Percentiles rank a stretch among this genome's conserved stretches.
Conservation (phyloP, 64 coral and sea anemone species). For the Porites lutea region DNA sequence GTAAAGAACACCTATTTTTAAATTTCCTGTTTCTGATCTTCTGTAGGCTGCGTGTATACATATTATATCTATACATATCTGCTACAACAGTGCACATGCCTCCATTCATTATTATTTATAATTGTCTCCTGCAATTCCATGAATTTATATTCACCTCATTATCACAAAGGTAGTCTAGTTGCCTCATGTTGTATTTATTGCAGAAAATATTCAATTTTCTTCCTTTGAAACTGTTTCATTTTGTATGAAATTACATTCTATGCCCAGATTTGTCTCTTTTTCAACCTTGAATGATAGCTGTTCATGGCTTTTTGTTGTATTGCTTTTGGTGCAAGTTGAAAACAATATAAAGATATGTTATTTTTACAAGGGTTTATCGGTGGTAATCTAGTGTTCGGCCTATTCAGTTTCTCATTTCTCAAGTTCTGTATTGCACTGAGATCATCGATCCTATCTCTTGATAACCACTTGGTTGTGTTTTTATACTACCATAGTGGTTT, state of each 20-base stretch:
- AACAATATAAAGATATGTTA: background rate
- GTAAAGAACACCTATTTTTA: background rate
- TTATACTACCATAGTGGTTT: background rate
- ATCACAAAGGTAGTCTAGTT: background rate
- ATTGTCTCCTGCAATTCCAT: constrained; percentile 2
- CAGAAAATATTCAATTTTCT: background rate
- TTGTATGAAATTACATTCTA: background rate
- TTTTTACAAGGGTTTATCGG: constrained; percentile 15
- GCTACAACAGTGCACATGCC: background rate
- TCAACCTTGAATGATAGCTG: no score
- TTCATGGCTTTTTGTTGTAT: background rate
- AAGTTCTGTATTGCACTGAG: constrained; percentile 1
- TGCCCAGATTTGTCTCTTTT: background rate
- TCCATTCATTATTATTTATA: constrained; percentile 21
- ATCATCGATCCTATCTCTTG: background rate
- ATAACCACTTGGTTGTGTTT: background rate
- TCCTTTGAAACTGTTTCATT: background rate
- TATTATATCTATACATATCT: no score
- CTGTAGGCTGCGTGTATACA: background rate
- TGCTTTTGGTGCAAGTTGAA: background rate
- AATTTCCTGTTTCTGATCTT: background rate
- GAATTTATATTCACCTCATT: constrained; percentile 5
- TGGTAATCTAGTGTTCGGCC: background rate
- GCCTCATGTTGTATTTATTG: constrained; percentile 38
- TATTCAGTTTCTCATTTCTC: background rate